phyloP scores from a whole-genome alignment of 35 echinoderm and acorn worm genomes.

The Chiridota heheva region DNA sequence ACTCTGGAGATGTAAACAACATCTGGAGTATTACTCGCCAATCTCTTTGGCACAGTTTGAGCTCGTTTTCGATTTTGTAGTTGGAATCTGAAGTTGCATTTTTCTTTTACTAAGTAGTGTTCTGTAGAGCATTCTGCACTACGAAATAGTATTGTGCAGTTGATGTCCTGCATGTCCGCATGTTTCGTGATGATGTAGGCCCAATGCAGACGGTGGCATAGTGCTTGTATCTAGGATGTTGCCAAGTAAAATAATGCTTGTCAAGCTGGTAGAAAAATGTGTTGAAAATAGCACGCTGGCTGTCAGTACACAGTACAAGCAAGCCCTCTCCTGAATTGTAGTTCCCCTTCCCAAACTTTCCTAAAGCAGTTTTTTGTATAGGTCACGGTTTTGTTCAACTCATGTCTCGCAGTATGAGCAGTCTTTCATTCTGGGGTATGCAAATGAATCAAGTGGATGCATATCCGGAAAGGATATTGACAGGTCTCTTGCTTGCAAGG shows the following conservation, averaged over 20 bases:
- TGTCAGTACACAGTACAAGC: constrained; percentile 40
- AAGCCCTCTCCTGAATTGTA: constrained; percentile 49
- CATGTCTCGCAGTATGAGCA: constrained; percentile 24
- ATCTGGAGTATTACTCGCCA: constrained; percentile 3
- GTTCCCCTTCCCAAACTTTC: constrained; percentile 55
- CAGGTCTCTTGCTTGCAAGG: background rate
- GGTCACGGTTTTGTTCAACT: background rate
- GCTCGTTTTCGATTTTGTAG: constrained; percentile 25
- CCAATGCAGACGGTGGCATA: constrained; percentile 49
- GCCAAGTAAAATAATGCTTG: constrained; percentile 62
- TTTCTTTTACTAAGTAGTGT: constrained; percentile 30
- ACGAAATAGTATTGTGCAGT: constrained; percentile 28
- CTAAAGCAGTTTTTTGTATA: background rate
- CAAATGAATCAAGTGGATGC: constrained; percentile 3
- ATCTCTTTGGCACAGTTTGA: constrained; percentile 10
- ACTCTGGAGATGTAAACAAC: background rate
- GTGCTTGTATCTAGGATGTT: constrained; percentile 59
- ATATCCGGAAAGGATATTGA: constrained; percentile 36
- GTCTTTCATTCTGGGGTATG: constrained; percentile 7
- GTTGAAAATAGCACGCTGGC: constrained; percentile 45
- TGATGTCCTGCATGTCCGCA: constrained; percentile 15
- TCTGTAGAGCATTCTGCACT: constrained; percentile 53
- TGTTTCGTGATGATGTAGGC: constrained; percentile 60
- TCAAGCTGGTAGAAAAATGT: constrained; percentile 50
- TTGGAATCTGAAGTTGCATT: constrained; percentile 22